These are phyloP conservation scores for Pangasius djambal DNA, from an alignment of 2,797 vertebrate genomes.

Conservation along the genomic window DNA sequence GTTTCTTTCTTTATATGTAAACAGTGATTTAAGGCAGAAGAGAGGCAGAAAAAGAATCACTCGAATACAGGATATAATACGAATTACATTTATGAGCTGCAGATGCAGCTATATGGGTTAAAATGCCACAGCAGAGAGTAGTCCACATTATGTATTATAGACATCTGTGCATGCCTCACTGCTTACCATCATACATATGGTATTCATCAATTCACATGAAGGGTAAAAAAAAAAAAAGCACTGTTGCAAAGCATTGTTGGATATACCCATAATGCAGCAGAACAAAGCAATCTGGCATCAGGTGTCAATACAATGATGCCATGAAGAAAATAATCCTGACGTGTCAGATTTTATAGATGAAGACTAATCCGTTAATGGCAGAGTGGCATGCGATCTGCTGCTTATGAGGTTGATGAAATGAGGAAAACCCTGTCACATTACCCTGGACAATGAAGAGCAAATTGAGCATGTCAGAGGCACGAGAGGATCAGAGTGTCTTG, in stretches of 20 bases:
- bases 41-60: background rate
- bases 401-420: constrained; percentile 32
- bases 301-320: background rate
- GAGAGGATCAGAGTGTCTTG: constrained; percentile 58
- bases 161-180: background rate
- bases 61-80: background rate
- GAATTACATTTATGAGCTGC: background rate
- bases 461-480: constrained; percentile 64
- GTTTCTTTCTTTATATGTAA: constrained; percentile 36
- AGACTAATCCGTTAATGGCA: background rate
- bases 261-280: background rate
- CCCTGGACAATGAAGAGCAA: constrained; percentile 40
- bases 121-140: background rate
- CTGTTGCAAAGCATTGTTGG: background rate
- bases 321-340: background rate
- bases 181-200: constrained; percentile 10
- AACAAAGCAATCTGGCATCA: background rate
- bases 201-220: background rate
- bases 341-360: background rate
- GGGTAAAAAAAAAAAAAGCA: background rate
- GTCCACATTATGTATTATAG: constrained; percentile 1
- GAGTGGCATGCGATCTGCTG: constrained; percentile 18
- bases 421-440: constrained; percentile 41
- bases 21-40: constrained; percentile 1
- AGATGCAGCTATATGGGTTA: background rate